A percentile compares a stretch with the other conserved stretches of the same genome.
Evolutionary conservation across 1,140 invertebrate species (phyloP).

Genomic region (Ceratosolen fusciceps): DNA sequence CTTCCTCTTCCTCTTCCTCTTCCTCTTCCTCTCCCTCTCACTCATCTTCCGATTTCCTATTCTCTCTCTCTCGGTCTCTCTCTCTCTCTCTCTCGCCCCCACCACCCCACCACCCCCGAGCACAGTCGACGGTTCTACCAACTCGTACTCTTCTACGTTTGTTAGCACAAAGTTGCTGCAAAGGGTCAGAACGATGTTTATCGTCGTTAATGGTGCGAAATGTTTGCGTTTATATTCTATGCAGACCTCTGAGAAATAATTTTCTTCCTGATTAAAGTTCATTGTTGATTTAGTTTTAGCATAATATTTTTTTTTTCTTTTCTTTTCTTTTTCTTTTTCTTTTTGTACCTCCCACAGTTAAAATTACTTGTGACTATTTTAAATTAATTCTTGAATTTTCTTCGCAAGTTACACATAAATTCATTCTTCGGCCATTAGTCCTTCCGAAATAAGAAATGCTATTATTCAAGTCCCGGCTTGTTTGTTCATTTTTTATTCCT

Average conservation of each 20-base stretch:
- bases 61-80: too few species aligned
- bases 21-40: too few species aligned
- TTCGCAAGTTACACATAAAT: not conserved
- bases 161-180: not conserved
- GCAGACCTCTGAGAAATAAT: slow-evolving; percentile 19
- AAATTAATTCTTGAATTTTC: slow-evolving; percentile 1
- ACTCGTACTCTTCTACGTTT: not conserved
- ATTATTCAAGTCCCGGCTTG: too few species aligned
- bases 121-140: too few species aligned
- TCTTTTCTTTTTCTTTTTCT: too few species aligned
- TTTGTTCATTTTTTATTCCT: too few species aligned
- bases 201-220: slow-evolving; percentile 34
- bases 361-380: slow-evolving; percentile 1
- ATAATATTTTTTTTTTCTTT: slow-evolving; percentile 14
- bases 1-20: not conserved
- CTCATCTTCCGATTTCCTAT: too few species aligned
- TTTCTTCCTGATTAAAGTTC: slow-evolving; percentile 17
- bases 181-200: slow-evolving; percentile 15
- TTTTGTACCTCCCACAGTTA: not conserved
- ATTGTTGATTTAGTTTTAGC: slow-evolving; percentile 12
- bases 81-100: too few species aligned
- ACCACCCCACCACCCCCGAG: too few species aligned
- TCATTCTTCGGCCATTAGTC: too few species aligned
- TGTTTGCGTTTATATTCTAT: slow-evolving; percentile 24
- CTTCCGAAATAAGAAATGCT: too few species aligned